Evolutionary conservation across 2,797 vertebrate genomes (phyloP), one percentile per base, ranked within the genome.

Genomic region (Loris lydekkerianus): DNA sequence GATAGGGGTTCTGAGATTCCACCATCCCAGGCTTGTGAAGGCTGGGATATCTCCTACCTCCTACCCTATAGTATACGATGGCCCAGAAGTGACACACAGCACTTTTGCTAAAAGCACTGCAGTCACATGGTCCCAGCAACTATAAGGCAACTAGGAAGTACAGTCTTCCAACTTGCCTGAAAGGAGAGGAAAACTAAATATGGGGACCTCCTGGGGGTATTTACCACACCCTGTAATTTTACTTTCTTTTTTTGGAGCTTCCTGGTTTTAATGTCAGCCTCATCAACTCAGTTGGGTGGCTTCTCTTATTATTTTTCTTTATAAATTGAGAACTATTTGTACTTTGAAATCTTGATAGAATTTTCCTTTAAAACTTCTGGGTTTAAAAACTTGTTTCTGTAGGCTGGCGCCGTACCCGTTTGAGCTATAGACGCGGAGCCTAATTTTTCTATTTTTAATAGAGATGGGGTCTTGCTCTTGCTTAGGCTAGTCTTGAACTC

Each of bases 261-360:
- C 56, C 29, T 60, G 6, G 34, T 63, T 95, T 96, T 21, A 17
- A 7, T 73, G 17, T 89, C 21, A 63, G 7, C 37, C 18, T 82
- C 49, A 61, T 94, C 58, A 92, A 81, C 43, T 85, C 53, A 46
- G 8, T 37, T 86, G 58, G 49, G 9, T 80, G n/a, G 25, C 31
- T 92, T 72, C 15, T 25, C 18, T 76, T 63, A 43, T 46, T 34
- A 31, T 43, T 56, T 37, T 49, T 49, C 53, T 86, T 78, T 37
- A 46, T 37, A 37, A 77, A 56, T 27, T 69, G 21, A 7, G 17
- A 75, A 43, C 49, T 85, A 8, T 20, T 76, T 56, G 8, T 88
- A 61, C 31, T 23, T 67, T 90, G 86, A 96, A 86, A 61, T 65
- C 25, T 77, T 77, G 67, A 23, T 87, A n/a, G 31, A n/a, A 34